Evolutionary conservation across 2,113 vertebrate genomes (phyloP).

Genomic region (Bos taurus): DNA sequence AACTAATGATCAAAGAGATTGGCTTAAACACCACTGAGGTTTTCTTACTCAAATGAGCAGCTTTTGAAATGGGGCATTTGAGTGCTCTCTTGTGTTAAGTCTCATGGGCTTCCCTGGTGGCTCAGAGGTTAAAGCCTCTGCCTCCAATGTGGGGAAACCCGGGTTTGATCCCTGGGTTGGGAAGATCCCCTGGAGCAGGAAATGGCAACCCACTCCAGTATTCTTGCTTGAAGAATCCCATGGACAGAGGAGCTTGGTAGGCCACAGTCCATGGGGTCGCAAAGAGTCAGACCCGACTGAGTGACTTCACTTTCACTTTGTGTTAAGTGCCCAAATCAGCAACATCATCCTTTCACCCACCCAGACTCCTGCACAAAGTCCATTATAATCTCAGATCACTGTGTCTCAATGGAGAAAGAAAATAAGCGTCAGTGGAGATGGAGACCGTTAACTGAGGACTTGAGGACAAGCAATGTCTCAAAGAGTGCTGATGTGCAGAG

Average conservation of each 20-base stretch:
- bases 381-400: not conserved
- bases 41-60: not conserved
- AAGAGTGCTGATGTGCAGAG: too few species aligned
- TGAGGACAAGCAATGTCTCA: not conserved
- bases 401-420: not conserved
- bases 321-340: not conserved
- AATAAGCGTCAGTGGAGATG: not conserved
- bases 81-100: not conserved
- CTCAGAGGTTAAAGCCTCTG: too few species aligned
- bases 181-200: too few species aligned
- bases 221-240: too few species aligned
- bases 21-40: accelerated
- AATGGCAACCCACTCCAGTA: too few species aligned
- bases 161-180: too few species aligned
- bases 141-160: too few species aligned
- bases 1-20: not conserved
- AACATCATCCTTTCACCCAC: not conserved
- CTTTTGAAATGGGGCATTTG: not conserved
- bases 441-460: not conserved
- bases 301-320: too few species aligned
- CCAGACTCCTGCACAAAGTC: not conserved
- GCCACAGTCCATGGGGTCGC: too few species aligned
- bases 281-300: too few species aligned
- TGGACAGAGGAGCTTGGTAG: too few species aligned
- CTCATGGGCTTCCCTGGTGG: too few species aligned